Evolutionary conservation across 2,888 invertebrate species (phyloP).

Genomic region (Cheilosia scutellata): DNA sequence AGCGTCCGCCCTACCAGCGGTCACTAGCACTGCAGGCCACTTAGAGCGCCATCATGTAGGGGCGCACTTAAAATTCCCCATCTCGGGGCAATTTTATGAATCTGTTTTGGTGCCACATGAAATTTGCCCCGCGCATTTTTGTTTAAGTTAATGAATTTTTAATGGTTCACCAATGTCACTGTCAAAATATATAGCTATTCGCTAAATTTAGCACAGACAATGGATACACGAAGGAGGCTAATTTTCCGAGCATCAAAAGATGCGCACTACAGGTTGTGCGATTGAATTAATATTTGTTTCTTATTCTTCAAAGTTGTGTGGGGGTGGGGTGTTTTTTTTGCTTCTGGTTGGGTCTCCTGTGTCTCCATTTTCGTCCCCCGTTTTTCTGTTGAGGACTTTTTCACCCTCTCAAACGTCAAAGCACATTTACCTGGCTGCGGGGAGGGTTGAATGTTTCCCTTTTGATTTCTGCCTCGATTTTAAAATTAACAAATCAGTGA

Average conservation of each 20-base stretch:
- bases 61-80: constrained; percentile 66
- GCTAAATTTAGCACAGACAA: constrained; percentile 70
- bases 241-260: constrained; percentile 46
- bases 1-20: constrained; percentile 43
- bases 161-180: constrained; percentile 52
- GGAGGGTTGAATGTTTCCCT: constrained; percentile 65
- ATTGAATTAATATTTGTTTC: constrained; percentile 69
- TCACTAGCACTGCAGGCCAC: constrained; percentile 45
- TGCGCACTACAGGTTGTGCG: constrained; percentile 69
- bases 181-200: constrained; percentile 21
- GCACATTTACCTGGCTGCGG: constrained; percentile 64
- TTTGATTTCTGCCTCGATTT: constrained; percentile 75
- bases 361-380: constrained; percentile 18
- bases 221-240: constrained; percentile 37
- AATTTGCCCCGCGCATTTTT: constrained; percentile 67
- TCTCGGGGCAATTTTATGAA: constrained; percentile 54
- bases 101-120: constrained; percentile 54
- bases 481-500: constrained; percentile 76
- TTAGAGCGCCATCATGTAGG: constrained; percentile 74
- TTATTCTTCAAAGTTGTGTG: constrained; percentile 42
- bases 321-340: constrained; percentile 1
- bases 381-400: constrained; percentile 25
- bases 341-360: not conserved
- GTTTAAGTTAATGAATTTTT: constrained; percentile 69
- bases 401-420: constrained; percentile 59